Evolutionary conservation across 2,797 vertebrate genomes (phyloP).

Genomic region (Catharus ustulatus): DNA sequence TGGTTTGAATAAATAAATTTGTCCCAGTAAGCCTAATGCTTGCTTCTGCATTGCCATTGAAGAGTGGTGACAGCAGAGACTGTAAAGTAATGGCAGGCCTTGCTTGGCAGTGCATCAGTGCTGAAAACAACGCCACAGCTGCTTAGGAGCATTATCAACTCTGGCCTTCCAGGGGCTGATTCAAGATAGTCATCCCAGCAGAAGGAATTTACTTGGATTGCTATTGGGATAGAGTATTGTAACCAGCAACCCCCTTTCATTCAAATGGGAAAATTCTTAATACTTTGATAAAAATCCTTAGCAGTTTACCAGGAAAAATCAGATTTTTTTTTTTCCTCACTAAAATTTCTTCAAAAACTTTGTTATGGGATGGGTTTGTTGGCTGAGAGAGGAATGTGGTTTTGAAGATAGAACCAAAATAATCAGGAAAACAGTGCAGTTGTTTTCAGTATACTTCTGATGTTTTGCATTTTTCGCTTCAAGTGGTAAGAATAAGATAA

Average conservation of each 20-base stretch:
- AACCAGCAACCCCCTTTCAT: neutral
- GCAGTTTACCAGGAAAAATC: neutral
- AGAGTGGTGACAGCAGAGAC: neutral
- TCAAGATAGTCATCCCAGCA: neutral
- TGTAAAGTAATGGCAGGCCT: neutral
- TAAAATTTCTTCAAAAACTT: neutral
- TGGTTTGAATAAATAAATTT: neutral
- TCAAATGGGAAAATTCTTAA: neutral
- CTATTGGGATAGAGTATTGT: neutral
- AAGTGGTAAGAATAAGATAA: neutral
- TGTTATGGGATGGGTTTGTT: neutral
- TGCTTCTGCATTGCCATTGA: neutral
- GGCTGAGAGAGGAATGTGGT: neutral
- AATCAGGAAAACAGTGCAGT: neutral
- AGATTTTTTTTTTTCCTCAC: neutral
- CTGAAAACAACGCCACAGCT: neutral
- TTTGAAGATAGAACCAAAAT: neutral
- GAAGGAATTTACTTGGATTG: neutral
- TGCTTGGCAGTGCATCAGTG: neutral
- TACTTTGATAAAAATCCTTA: neutral
- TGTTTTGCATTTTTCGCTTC: neutral
- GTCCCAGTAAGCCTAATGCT: neutral
- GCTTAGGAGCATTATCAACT: neutral
- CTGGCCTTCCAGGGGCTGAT: neutral
- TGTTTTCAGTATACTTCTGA: neutral